These are phyloP conservation scores for Rattus norvegicus DNA, from an alignment of 2,113 vertebrate species.

Conservation along the genomic window DNA sequence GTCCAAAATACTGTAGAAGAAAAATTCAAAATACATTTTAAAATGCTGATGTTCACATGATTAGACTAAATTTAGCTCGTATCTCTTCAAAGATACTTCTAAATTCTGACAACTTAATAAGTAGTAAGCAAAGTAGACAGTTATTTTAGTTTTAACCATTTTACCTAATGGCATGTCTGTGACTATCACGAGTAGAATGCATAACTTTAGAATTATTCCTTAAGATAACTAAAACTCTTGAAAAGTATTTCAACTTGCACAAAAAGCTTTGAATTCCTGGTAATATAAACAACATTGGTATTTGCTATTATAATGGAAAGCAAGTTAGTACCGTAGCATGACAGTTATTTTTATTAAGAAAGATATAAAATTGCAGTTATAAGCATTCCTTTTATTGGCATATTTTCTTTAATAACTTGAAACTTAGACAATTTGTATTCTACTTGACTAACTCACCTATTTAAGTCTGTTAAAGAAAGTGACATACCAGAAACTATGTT, in stretches of 20 bases:
- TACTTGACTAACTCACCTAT: neutral
- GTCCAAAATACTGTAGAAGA: neutral
- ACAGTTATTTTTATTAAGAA: neutral
- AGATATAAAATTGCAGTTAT: constrained; percentile 1
- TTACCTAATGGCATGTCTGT: neutral
- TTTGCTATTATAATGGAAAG: constrained; percentile 32
- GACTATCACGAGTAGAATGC: neutral
- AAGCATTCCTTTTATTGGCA: neutral
- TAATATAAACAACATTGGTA: neutral
- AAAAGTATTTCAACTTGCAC: constrained; percentile 35
- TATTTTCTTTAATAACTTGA: constrained; percentile 44
- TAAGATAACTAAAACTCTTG: neutral
- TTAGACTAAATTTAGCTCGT: neutral
- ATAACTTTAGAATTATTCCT: constrained; percentile 16
- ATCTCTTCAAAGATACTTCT: constrained; percentile 7
- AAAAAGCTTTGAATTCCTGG: constrained; percentile 14
- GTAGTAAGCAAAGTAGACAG: neutral
- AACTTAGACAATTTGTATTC: neutral
- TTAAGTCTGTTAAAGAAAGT: constrained; percentile 14
- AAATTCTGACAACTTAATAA: neutral
- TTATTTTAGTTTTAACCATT: neutral
- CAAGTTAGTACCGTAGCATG: neutral
- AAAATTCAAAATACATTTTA: constrained; percentile 38
- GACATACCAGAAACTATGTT: neutral
- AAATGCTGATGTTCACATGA: neutral